Percentiles rank a stretch among this genome's conserved stretches.
Conservation (phyloP, 2,888 invertebrate genomes). For the Heliconius cydno region DNA sequence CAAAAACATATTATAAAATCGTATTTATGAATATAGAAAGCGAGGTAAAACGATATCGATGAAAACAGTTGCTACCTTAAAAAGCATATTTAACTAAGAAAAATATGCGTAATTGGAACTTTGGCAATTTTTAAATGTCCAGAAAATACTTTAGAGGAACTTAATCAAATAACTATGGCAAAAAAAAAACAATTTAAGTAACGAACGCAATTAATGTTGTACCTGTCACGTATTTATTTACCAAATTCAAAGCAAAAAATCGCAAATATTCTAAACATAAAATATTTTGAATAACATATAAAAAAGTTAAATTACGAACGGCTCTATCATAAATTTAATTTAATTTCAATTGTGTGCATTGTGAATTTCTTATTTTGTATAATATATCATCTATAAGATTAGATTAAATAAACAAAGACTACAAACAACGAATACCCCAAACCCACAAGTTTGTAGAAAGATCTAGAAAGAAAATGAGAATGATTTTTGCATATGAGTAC, state of each 20-base stretch:
- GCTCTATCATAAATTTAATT: no score
- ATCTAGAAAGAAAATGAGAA: neutral
- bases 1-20: neutral
- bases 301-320: neutral
- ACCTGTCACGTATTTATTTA: neutral
- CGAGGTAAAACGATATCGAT: neutral
- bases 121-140: neutral
- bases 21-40: neutral
- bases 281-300: neutral
- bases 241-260: neutral
- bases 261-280: neutral
- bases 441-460: neutral
- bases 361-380: no score
- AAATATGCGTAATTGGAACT: neutral
- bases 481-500: slow-evolving; percentile 5
- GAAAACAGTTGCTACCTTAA: neutral
- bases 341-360: no score
- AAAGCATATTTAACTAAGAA: neutral
- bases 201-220: neutral
- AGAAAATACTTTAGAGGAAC: neutral
- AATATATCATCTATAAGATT: neutral
- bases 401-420: neutral
- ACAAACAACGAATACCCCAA: neutral
- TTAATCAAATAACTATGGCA: neutral
- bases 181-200: neutral